Conservation (phyloP, 2,888 invertebrate genomes). For the Trichacis sp. region DNA sequence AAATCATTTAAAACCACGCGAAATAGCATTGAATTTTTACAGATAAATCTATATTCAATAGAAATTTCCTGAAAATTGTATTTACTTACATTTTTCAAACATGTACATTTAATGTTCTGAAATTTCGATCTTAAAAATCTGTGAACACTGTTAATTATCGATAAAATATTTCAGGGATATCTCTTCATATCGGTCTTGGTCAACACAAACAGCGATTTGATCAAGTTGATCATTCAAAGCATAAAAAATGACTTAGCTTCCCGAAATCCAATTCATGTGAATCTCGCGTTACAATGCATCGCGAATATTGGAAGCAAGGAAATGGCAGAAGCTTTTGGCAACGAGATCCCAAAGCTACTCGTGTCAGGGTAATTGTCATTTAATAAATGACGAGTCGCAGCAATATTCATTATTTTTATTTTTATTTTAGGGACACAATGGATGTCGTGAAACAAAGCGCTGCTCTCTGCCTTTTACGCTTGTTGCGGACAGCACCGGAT, state of each 20-base stretch:
- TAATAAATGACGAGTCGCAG: no score
- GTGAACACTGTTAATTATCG: no score
- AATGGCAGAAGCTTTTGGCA: conserved; percentile 99
- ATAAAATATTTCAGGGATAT: conserved; percentile 94
- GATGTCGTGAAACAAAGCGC: conserved; percentile 99
- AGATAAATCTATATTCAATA: no score
- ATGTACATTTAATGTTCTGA: no score
- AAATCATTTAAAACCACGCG: no score
- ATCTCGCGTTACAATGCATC: conserved; percentile 98
- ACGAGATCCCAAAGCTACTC: conserved; percentile 97
- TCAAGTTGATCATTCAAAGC: conserved; percentile 98
- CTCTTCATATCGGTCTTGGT: conserved; percentile 99
- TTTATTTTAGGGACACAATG: conserved; percentile 99
- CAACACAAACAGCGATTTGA: conserved; percentile 98
- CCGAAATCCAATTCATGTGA: conserved; percentile 97
- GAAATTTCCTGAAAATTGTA: no score
- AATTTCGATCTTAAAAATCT: no score
- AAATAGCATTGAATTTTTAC: no score
- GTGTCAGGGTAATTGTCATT: conserved; percentile 89
- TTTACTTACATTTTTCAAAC: no score
- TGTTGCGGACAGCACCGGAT: conserved; percentile 95
- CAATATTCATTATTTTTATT: no score
- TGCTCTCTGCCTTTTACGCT: conserved; percentile 92
- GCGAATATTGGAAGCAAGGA: conserved; percentile 99
- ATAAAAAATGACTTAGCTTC: conserved; percentile 98